A percentile compares a stretch with the other conserved stretches of the same genome.
phyloP scores from a whole-genome alignment of 2,797 vertebrate species.

The Paramormyrops hopkinsi region DNA sequence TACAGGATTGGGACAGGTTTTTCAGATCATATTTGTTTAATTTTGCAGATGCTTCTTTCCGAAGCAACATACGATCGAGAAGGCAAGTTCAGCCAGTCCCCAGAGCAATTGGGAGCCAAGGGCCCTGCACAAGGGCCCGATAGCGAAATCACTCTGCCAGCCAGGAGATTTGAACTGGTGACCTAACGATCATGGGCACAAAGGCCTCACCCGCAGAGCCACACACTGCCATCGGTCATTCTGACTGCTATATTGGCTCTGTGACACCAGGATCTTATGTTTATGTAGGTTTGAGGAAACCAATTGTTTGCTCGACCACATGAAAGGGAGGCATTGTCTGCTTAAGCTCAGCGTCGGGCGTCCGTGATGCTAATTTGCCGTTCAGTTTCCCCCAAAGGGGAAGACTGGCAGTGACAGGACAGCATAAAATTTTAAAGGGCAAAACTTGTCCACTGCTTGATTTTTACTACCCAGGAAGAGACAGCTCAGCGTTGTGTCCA shows the following conservation, averaged over 20 bases:
- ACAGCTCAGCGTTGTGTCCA: background rate
- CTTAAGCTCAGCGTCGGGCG: background rate
- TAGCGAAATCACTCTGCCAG: background rate
- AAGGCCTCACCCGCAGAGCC: background rate
- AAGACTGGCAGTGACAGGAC: background rate
- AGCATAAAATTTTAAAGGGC: background rate
- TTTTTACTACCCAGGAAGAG: background rate
- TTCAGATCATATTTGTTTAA: background rate
- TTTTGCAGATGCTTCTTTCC: background rate
- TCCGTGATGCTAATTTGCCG: background rate
- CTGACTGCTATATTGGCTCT: background rate
- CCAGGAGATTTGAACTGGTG: background rate
- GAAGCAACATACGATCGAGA: background rate
- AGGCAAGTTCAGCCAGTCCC: background rate
- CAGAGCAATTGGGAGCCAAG: background rate
- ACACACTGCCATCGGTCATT: background rate
- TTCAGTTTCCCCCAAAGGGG: background rate
- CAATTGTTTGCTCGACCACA: background rate
- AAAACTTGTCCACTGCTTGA: background rate
- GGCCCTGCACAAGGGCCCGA: background rate
- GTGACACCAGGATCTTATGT: background rate
- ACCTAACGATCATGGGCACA: background rate
- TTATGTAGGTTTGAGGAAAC: background rate
- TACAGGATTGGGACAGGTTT: background rate
- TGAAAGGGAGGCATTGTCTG: background rate